phyloP scores from a whole-genome alignment of 2,797 vertebrate genomes.

The Rallus crepitans region DNA sequence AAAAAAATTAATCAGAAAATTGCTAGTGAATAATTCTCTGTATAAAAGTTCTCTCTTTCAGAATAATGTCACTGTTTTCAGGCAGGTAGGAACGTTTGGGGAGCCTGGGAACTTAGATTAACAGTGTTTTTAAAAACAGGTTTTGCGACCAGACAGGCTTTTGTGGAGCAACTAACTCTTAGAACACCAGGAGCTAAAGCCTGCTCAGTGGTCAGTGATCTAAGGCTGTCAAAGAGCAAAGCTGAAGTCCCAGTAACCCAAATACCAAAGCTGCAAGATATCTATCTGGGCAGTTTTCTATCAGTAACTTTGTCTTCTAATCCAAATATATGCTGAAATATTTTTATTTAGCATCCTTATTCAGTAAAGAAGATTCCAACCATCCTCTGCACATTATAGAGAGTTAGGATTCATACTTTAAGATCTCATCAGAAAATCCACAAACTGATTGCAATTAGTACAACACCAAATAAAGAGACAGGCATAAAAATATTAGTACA shows the following conservation, averaged over 20 bases:
- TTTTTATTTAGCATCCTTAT: background rate
- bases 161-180: background rate
- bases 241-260: background rate
- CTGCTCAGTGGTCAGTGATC: background rate
- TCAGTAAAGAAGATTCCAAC: background rate
- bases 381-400: background rate
- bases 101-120: background rate
- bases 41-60: background rate
- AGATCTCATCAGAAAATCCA: background rate
- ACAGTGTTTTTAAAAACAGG: background rate
- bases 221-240: background rate
- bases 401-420: background rate
- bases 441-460: background rate
- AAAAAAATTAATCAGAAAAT: background rate
- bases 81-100: background rate
- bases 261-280: background rate
- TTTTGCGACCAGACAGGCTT: background rate
- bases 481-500: accelerated
- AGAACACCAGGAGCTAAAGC: background rate
- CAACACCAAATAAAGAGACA: background rate
- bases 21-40: background rate
- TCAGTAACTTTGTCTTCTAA: background rate
- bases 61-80: background rate
- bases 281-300: background rate
- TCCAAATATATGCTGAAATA: background rate